A percentile compares a stretch with the other conserved stretches of the same genome.
phyloP scores from a whole-genome alignment of 2,797 vertebrate genomes.

The Oryzias dopingdopingensis region DNA sequence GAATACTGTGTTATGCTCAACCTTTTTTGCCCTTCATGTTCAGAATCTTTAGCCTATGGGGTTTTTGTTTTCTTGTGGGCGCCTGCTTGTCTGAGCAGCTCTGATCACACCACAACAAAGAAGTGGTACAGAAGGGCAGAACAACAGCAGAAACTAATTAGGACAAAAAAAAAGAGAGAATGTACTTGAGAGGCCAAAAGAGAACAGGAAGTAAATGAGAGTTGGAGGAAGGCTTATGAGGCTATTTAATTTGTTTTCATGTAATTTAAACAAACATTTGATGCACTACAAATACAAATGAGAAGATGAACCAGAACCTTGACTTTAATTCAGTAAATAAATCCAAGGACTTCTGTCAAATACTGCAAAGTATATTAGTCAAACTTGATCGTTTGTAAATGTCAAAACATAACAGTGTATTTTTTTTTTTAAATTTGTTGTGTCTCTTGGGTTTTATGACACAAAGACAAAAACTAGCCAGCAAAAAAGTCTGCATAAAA shows the following conservation, averaged over 20 bases:
- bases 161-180: conserved; percentile 30
- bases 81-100: conserved; percentile 15
- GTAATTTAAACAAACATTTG: conserved; percentile 16
- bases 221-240: conserved; percentile 17
- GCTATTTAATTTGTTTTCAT: conserved; percentile 25
- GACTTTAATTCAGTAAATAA: no score
- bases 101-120: conserved; percentile 40
- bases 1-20: conserved; percentile 5
- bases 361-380: no score
- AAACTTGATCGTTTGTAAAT: no score
- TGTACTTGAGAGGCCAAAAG: conserved; percentile 38
- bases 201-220: conserved; percentile 15
- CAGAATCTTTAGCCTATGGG: conserved; percentile 8
- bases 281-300: conserved; percentile 8
- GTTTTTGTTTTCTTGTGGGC: conserved; percentile 4
- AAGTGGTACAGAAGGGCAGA: conserved; percentile 54
- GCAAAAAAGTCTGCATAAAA: no score
- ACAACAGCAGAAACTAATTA: conserved; percentile 59
- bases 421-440: no score
- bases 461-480: no score
- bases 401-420: no score
- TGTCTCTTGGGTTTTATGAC: no score
- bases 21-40: conserved; percentile 40
- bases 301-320: neutral
- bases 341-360: no score